Percentiles rank a stretch among this genome's conserved stretches.
These are phyloP conservation scores for Meteorus sp. DNA, from an alignment of 1,140 invertebrate genomes.

Conservation along the genomic window DNA sequence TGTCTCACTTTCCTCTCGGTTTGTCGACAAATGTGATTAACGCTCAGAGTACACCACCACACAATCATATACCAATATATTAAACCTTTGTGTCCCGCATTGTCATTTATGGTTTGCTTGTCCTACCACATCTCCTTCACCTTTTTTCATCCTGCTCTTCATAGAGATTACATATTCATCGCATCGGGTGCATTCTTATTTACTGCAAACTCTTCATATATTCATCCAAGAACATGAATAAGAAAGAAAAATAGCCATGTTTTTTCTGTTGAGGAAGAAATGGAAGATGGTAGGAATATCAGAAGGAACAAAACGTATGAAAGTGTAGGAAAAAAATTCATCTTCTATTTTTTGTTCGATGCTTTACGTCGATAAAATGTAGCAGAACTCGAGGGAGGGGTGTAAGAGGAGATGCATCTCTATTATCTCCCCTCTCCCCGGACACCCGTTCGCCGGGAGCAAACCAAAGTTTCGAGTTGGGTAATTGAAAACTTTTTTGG, in stretches of 20 bases:
- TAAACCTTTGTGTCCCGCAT: background rate
- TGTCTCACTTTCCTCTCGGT: conserved; percentile 20
- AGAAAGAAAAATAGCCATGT: too few relatives aligned
- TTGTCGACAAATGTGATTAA: conserved; percentile 34
- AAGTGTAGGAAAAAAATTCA: too few relatives aligned
- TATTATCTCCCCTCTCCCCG: background rate
- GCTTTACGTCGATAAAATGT: background rate
- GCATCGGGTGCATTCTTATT: background rate
- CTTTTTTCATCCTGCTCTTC: background rate
- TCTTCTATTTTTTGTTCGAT: background rate
- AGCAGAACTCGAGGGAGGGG: background rate
- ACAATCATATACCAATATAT: too few relatives aligned
- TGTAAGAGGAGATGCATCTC: background rate
- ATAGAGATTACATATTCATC: conserved; percentile 1
- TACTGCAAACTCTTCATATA: background rate
- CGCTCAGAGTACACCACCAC: conserved; percentile 32
- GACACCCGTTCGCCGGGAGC: background rate
- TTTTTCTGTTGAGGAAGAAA: background rate
- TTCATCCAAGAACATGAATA: background rate
- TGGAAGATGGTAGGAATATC: too few relatives aligned
- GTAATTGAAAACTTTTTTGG: conserved; percentile 21
- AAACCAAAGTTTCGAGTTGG: conserved; percentile 9
- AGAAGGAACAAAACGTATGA: too few relatives aligned
- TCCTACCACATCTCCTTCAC: background rate
- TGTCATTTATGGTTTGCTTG: background rate